Base-by-base conservation (phyloP, 2,797 vertebrate genomes). In the Coregonus ussuriensis region DNA sequence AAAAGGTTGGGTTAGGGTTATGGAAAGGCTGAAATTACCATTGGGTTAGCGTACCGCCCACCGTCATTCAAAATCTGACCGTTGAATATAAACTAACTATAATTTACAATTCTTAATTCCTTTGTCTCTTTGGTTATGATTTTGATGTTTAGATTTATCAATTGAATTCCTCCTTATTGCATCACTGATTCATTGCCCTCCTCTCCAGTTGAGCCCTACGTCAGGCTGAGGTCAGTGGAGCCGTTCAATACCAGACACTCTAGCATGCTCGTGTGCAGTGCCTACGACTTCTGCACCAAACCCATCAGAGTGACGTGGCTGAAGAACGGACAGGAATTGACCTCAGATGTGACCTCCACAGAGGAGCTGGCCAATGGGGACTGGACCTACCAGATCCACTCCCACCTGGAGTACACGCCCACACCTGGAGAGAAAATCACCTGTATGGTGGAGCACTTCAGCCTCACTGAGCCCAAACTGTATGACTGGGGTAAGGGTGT, bases 281-380 rank as follows among this genome's bases (percentile, higher is more conserved):
- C 79, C 1, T 92, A 92, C 83, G 82, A 80, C 75, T 96, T 95
- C 81, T 95, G 93, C 71, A 94, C 95, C 0, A 88, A 87, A 13
- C 51, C 77, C 0, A 93, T 95, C 81, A 72, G 2, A 13, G 53
- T 96, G 41, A 85, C 77, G 0, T 95, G 94, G 94, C 77, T 85
- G 81, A 94, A 83, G 53, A 86, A 95, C 0, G 90, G 90, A 18
- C 6, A 81, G 5, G 35, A 69, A 1, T 13, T 90, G 15, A 52
- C 74, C 1, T 78, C 88, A 6, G 83, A 80, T 53, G 25, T 25
- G 25, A 25, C 25, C 25, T 25, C 25, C 25, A 25, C 25, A 25
- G 25, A 25, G 25, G 25, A 25, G 25, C 25, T 25, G 25, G 25
- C 25, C 25, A 25, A 25, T 25, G 25, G 25, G 25, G 25, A 25